These are phyloP conservation scores for Pseudomyrmex pallidus DNA, from an alignment of 1,140 invertebrate genomes.

Conservation along the genomic window DNA sequence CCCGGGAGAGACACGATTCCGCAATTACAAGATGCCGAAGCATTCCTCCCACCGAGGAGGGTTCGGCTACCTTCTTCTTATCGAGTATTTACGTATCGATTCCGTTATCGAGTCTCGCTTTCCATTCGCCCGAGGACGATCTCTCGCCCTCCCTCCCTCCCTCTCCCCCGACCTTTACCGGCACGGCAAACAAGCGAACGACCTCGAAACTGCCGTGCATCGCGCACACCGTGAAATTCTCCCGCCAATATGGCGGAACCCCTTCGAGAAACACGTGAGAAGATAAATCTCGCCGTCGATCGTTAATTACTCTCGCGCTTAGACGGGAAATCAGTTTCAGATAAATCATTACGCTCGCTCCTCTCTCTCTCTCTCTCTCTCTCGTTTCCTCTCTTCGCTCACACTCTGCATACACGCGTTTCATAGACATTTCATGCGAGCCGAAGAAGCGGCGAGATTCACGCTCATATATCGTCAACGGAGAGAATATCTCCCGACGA, in stretches of 20 bases:
- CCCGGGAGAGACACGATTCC: slow-evolving; percentile 71
- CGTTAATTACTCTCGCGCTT: slow-evolving; percentile 73
- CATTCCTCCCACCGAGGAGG: slow-evolving; percentile 1
- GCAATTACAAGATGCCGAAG: slow-evolving; percentile 75
- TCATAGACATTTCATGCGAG: too few relatives aligned
- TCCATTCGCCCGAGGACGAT: slow-evolving; percentile 40
- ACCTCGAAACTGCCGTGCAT: slow-evolving; percentile 58
- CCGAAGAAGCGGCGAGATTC: slow-evolving; percentile 60
- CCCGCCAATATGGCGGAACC: slow-evolving; percentile 22
- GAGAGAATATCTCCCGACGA: slow-evolving; percentile 16
- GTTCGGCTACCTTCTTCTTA: slow-evolving; percentile 59
- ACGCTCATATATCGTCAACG: slow-evolving; percentile 48
- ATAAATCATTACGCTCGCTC: slow-evolving; percentile 68
- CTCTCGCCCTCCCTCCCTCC: slow-evolving; percentile 58
- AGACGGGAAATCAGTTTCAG: slow-evolving; percentile 71
- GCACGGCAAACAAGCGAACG: slow-evolving; percentile 58
- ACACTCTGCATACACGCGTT: neutral
- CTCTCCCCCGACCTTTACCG: slow-evolving; percentile 4
- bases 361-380: neutral
- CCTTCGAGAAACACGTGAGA: slow-evolving; percentile 22
- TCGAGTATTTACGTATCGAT: slow-evolving; percentile 77
- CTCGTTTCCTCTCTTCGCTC: neutral
- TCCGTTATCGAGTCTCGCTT: slow-evolving; percentile 67
- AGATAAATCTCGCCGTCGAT: slow-evolving; percentile 72
- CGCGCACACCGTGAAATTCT: slow-evolving; percentile 53